Conservation (phyloP, 2,797 vertebrate genomes). For the Dipus sagitta region DNA sequence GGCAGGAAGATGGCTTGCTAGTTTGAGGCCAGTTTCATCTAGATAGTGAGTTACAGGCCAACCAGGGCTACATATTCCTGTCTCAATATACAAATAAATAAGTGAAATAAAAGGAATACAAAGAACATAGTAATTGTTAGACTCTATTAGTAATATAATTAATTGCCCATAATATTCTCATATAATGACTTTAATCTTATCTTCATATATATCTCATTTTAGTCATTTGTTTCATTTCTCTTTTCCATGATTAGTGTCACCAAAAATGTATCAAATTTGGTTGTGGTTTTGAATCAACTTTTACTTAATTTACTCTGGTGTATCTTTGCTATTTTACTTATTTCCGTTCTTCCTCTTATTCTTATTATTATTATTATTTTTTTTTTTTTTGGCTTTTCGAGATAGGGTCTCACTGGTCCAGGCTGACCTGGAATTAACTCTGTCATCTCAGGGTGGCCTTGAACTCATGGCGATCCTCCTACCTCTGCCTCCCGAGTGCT, state of each 20-base stretch:
- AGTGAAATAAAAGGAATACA: too few species aligned
- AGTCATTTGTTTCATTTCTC: not conserved
- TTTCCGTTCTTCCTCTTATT: constrained; percentile 1
- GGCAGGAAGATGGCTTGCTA: not conserved
- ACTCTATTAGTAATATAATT: constrained; percentile 9
- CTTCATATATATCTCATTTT: not conserved
- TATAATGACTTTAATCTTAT: not conserved
- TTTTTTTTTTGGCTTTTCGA: too few species aligned
- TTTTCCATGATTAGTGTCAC: not conserved
- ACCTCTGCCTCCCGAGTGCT: too few species aligned
- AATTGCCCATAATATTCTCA: not conserved
- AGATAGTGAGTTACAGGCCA: not conserved
- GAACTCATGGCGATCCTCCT: too few species aligned
- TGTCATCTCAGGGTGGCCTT: too few species aligned
- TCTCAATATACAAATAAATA: not conserved
- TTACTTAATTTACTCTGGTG: constrained; percentile 17
- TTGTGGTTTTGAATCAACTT: not conserved
- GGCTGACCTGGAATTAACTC: too few species aligned
- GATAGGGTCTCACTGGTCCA: too few species aligned
- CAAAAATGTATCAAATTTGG: constrained; percentile 26
- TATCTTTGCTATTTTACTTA: constrained; percentile 30
- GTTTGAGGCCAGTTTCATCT: not conserved
- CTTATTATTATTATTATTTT: too few species aligned
- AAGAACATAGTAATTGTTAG: not conserved
- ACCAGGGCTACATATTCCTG: not conserved